These are phyloP conservation scores for Micropterix aruncella DNA, from an alignment of 2,888 invertebrate species.

Conservation along the genomic window DNA sequence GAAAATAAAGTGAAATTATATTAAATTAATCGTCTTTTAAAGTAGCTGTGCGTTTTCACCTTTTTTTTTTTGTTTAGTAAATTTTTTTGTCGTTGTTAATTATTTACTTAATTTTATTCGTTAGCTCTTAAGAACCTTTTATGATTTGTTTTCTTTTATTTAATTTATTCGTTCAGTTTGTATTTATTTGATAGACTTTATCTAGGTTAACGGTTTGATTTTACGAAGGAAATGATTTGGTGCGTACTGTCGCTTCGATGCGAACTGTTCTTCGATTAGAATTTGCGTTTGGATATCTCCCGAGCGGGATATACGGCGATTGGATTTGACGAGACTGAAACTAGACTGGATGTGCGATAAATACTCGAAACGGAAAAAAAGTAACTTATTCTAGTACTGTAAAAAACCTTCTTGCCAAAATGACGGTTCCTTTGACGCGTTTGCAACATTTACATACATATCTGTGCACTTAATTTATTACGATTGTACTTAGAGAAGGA, in stretches of 20 bases:
- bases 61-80: not conserved
- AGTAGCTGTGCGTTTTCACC: no score
- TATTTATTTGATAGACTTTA: not conserved
- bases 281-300: no score
- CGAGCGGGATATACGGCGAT: no score
- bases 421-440: not conserved
- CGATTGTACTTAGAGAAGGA: no score
- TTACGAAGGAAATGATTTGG: slow-evolving; percentile 12
- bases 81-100: not conserved
- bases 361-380: not conserved
- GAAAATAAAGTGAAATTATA: not conserved
- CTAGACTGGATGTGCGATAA: not conserved
- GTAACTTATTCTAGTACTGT: not conserved
- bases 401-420: not conserved
- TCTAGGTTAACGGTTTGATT: slow-evolving; percentile 6
- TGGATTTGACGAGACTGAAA: not conserved
- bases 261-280: no score
- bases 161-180: slow-evolving; percentile 7
- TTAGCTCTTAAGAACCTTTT: slow-evolving; percentile 3
- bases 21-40: not conserved
- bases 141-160: slow-evolving; percentile 1
- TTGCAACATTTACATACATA: no score
- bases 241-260: slow-evolving; percentile 3
- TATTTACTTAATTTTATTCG: not conserved
- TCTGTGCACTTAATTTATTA: no score